Evolutionary conservation across 2,888 invertebrate species (phyloP).

Genomic region (Frankliniella fusca): DNA sequence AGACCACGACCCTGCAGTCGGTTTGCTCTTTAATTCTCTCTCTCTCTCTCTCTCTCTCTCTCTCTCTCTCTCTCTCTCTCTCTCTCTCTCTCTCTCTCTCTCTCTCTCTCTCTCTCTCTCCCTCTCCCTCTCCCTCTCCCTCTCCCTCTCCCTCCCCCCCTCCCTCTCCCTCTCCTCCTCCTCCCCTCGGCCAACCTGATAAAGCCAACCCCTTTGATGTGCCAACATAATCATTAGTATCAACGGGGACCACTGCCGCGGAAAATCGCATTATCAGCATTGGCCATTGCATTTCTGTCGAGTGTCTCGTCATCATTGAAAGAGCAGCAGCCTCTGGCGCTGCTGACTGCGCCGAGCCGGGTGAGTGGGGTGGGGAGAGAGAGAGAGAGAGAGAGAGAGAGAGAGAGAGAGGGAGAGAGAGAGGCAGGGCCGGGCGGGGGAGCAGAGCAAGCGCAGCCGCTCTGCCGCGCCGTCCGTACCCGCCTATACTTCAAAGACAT

Average conservation of each 20-base stretch:
- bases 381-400: constrained; percentile 1
- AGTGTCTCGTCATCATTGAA: too few relatives aligned
- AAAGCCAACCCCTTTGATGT: background rate
- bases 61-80: background rate
- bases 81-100: background rate
- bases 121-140: background rate
- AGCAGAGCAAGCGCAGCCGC: too few relatives aligned
- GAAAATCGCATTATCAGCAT: too few relatives aligned
- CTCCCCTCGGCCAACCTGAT: background rate
- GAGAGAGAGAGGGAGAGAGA: background rate
- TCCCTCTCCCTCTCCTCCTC: background rate
- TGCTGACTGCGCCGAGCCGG: background rate
- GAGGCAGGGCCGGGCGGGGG: background rate
- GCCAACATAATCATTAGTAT: too few relatives aligned
- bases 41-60: background rate
- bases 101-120: background rate
- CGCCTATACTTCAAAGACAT: too few relatives aligned
- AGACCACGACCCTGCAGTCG: background rate
- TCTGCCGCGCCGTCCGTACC: too few relatives aligned
- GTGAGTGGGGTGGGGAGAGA: background rate
- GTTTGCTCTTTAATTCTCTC: background rate
- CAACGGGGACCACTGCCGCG: too few relatives aligned
- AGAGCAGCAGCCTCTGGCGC: too few relatives aligned
- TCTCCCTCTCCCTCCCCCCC: background rate
- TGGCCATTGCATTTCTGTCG: too few relatives aligned